Evolutionary conservation across 2,113 vertebrate species (phyloP).

Genomic region (Garra rufa): DNA sequence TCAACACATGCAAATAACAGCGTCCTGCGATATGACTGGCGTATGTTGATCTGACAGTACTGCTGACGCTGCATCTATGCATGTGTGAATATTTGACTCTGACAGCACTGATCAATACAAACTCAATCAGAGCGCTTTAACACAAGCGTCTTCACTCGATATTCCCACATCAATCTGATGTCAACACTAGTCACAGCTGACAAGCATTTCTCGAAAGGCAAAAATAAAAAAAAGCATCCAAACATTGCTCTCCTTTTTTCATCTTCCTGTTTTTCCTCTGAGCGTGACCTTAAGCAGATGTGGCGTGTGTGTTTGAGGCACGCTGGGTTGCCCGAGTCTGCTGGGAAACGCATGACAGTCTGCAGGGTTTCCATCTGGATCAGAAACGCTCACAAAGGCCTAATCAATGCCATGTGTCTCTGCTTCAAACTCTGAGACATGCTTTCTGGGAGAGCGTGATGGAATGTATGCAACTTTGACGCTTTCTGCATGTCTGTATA

Average conservation of each 20-base stretch:
- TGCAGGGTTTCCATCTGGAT: slow-evolving; percentile 20
- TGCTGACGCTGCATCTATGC: background rate
- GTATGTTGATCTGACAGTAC: background rate
- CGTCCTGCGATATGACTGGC: background rate
- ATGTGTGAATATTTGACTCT: slow-evolving; percentile 10
- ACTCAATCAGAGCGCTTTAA: slow-evolving; percentile 16
- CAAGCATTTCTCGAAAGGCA: background rate
- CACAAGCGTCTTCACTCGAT: background rate
- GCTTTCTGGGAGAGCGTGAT: slow-evolving; percentile 37
- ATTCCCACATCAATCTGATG: background rate
- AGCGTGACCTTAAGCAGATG: background rate
- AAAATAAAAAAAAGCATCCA: background rate
- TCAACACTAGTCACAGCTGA: background rate
- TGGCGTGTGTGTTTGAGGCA: background rate
- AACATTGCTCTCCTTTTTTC: background rate
- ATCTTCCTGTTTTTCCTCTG: slow-evolving; percentile 2
- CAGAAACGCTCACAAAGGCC: slow-evolving; percentile 18
- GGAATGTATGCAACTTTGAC: background rate
- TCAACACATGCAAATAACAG: background rate
- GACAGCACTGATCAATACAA: slow-evolving; percentile 20
- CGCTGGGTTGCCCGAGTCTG: background rate
- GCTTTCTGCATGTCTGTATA: background rate
- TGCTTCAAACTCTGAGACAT: slow-evolving; percentile 7
- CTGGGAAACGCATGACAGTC: slow-evolving; percentile 14
- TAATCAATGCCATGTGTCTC: slow-evolving; percentile 49